These are phyloP conservation scores for Piaya cayana DNA, from an alignment of 2,113 vertebrate genomes.

Conservation along the genomic window DNA sequence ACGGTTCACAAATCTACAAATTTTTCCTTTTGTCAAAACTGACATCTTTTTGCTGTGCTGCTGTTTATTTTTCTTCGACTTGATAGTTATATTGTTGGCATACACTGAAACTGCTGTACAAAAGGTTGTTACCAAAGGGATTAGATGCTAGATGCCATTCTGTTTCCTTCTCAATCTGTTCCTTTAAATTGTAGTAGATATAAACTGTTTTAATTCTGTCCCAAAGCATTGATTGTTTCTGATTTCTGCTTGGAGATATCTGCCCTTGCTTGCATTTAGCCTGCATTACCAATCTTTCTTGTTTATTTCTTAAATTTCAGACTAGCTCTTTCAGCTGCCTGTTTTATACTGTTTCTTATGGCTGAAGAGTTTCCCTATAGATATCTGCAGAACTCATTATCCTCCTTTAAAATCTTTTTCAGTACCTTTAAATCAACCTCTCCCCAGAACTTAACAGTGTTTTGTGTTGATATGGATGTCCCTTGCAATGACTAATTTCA, in stretches of 20 bases:
- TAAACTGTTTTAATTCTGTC: not conserved
- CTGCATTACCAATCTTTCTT: not conserved
- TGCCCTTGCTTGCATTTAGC: not conserved
- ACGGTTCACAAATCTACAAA: not conserved
- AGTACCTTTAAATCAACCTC: constrained; percentile 4
- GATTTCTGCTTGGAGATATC: not conserved
- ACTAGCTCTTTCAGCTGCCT: not conserved
- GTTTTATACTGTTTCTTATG: not conserved
- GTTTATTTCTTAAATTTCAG: not conserved
- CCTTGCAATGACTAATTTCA: not conserved
- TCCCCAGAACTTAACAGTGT: not conserved
- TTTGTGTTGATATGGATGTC: not conserved
- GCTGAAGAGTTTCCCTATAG: not conserved
- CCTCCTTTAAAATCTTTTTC: not conserved
- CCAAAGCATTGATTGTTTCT: not conserved
- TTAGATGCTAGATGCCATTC: not conserved
- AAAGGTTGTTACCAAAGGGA: not conserved
- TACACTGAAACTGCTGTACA: not conserved
- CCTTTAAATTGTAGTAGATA: not conserved
- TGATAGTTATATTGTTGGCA: not conserved
- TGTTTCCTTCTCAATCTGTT: not conserved
- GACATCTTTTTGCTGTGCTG: not conserved
- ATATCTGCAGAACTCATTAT: constrained; percentile 21
- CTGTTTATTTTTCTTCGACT: not conserved
- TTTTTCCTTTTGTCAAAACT: too few species aligned